phyloP scores from a whole-genome alignment of 2,797 vertebrate genomes.

The Ataeniobius toweri region DNA sequence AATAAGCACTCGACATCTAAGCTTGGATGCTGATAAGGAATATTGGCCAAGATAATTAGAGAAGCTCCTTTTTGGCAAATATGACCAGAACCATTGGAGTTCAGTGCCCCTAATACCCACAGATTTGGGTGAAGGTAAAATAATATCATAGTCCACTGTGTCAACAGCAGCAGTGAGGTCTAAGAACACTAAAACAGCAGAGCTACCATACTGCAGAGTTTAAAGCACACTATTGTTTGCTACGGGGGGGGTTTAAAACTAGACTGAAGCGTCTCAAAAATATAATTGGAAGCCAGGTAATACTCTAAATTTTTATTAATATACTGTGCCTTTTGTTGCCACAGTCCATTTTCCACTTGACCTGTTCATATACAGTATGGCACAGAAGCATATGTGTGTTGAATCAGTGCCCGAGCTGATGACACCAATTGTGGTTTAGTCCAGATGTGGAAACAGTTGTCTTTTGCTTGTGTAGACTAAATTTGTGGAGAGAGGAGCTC shows the following conservation, averaged over 20 bases:
- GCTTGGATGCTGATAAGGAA: background rate
- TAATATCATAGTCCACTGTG: background rate
- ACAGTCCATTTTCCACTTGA: constrained; percentile 12
- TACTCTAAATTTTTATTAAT: background rate
- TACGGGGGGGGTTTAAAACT: background rate
- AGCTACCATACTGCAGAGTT: background rate
- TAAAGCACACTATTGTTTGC: background rate
- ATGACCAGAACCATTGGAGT: background rate
- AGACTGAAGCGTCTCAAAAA: background rate
- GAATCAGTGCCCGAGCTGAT: constrained; percentile 18
- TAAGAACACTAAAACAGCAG: background rate
- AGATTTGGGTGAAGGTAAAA: background rate
- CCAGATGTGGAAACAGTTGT: constrained; percentile 70
- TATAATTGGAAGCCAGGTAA: background rate
- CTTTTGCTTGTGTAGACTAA: constrained; percentile 65
- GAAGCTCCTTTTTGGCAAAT: background rate
- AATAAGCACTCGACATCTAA: background rate
- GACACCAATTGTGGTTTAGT: constrained; percentile 58
- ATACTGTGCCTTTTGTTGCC: background rate
- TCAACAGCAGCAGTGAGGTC: background rate
- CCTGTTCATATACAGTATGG: constrained; percentile 10
- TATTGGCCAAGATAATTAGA: background rate
- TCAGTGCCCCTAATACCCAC: background rate
- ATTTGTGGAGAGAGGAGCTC: constrained; percentile 61
- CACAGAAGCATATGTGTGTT: constrained; percentile 18